Percentiles rank a stretch among this genome's conserved stretches.
Evolutionary conservation across 2,888 invertebrate species (phyloP).

Genomic region (Cylindroiulus punctatus): DNA sequence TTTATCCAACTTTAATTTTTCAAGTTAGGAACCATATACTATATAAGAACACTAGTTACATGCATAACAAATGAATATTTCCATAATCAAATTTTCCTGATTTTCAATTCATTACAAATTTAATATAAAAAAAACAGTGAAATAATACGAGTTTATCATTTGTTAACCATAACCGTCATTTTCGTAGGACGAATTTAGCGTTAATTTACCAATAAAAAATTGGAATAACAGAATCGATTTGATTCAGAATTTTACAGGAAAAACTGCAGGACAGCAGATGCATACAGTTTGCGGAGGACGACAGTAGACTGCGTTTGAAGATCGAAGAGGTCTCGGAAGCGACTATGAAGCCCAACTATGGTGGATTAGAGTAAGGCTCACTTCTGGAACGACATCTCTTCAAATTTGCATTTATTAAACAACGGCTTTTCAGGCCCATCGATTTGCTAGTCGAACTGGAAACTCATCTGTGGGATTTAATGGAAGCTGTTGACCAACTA

Average conservation of each 20-base stretch:
- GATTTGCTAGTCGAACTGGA: conserved; percentile 1
- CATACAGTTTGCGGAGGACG: background rate
- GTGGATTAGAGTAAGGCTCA: conserved; percentile 8
- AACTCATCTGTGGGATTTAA: background rate
- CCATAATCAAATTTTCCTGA: too few species aligned
- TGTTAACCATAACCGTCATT: too few species aligned
- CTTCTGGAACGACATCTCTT: background rate
- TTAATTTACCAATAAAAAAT: too few species aligned
- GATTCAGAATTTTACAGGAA: background rate
- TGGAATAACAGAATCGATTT: too few species aligned
- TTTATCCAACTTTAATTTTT: too few species aligned
- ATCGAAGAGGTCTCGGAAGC: conserved; percentile 14
- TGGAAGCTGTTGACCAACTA: background rate
- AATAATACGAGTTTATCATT: too few species aligned
- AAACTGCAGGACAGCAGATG: background rate
- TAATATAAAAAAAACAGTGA: too few species aligned
- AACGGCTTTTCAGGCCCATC: background rate
- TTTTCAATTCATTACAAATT: too few species aligned
- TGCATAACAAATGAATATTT: too few species aligned
- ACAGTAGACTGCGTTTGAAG: background rate
- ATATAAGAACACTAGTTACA: too few species aligned
- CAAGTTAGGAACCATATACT: too few species aligned
- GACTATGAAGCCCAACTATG: background rate
- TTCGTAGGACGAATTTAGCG: too few species aligned
- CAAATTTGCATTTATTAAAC: background rate